A percentile compares a stretch with the other conserved stretches of the same genome.
Conservation (phyloP, 2,113 vertebrate species). For the Alosa alosa region DNA sequence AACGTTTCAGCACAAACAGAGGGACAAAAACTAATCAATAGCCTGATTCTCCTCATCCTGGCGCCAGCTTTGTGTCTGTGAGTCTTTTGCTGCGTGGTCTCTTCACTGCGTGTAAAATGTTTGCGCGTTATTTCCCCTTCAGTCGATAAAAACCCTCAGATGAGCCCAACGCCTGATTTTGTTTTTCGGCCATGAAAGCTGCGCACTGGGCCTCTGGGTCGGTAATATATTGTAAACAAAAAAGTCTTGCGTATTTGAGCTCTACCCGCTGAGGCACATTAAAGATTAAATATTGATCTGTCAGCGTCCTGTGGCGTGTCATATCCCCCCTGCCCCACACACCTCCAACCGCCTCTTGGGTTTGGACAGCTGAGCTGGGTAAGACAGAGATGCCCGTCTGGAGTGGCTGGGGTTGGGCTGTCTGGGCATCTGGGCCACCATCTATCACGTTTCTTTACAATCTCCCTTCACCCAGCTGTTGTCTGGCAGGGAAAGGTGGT, state of each 20-base stretch:
- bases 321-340: background rate
- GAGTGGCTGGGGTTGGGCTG: background rate
- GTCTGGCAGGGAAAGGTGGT: slow-evolving; percentile 23
- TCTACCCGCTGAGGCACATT: slow-evolving; percentile 27
- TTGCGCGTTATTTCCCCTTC: background rate
- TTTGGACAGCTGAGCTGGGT: background rate
- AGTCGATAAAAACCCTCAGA: background rate
- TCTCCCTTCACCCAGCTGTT: slow-evolving; percentile 2
- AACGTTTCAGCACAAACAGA: background rate
- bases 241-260: slow-evolving; percentile 1
- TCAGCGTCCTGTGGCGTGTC: slow-evolving; percentile 21
- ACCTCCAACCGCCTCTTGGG: background rate
- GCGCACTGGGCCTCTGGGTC: slow-evolving; percentile 20
- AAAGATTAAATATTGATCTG: slow-evolving; percentile 46
- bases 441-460: slow-evolving; percentile 39
- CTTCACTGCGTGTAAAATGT: background rate
- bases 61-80: background rate
- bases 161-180: slow-evolving; percentile 28
- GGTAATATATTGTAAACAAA: slow-evolving; percentile 43
- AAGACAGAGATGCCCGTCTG: slow-evolving; percentile 18
- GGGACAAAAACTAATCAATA: background rate
- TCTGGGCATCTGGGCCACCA: slow-evolving; percentile 13
- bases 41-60: background rate
- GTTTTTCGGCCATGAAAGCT: background rate
- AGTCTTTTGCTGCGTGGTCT: background rate